Percentiles rank a stretch among this genome's conserved stretches.
phyloP scores from a whole-genome alignment of 2,888 invertebrate species.

The Drosophila multiciliata region DNA sequence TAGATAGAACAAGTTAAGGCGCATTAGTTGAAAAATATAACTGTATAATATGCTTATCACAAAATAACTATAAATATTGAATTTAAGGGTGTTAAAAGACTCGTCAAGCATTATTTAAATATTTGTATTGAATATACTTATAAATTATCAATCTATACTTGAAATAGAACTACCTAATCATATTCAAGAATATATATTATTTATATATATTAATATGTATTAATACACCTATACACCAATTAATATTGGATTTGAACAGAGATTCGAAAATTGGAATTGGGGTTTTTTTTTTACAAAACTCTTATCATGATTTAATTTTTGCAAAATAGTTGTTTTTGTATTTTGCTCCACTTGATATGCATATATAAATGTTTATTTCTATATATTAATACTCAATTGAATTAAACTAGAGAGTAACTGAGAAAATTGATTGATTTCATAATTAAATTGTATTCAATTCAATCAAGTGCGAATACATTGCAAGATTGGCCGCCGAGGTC shows the following conservation, averaged over 20 bases:
- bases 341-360: conserved; percentile 1
- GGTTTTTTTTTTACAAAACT: background rate
- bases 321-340: conserved; percentile 20
- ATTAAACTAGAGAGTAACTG: conserved; percentile 33
- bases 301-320: background rate
- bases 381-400: conserved; percentile 39
- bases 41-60: background rate
- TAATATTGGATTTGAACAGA: background rate
- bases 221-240: background rate
- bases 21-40: background rate
- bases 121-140: background rate
- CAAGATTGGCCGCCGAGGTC: conserved; percentile 2
- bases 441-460: conserved; percentile 63
- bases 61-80: background rate
- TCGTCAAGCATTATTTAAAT: background rate
- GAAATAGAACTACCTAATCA: background rate
- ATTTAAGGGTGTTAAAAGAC: background rate
- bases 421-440: conserved; percentile 66
- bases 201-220: background rate
- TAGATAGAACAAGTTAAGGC: background rate
- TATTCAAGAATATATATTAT: background rate
- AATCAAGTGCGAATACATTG: conserved; percentile 37
- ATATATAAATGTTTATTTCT: conserved; percentile 2
- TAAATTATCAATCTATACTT: background rate
- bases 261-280: background rate